Evolutionary conservation across 2,797 vertebrate species (phyloP).

Genomic region (Esox lucius): DNA sequence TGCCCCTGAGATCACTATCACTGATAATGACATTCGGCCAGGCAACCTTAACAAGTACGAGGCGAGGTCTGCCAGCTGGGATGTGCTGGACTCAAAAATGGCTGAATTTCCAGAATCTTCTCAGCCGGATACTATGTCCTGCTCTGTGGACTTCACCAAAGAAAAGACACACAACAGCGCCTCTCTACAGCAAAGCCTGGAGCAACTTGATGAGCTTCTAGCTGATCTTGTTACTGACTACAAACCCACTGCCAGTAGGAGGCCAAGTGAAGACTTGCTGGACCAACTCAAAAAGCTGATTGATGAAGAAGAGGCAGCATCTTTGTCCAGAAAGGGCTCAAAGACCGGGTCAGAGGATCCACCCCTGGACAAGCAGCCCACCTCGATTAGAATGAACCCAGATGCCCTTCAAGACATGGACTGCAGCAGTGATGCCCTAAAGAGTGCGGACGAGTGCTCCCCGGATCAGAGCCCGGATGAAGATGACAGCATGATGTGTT

Average conservation of each 20-base stretch:
- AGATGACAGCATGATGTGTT: conserved; percentile 97
- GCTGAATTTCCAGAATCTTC: conserved; percentile 52
- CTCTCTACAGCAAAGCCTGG: conserved; percentile 90
- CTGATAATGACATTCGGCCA: conserved; percentile 90
- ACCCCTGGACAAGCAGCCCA: conserved; percentile 86
- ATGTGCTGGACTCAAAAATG: conserved; percentile 78
- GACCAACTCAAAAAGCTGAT: conserved; percentile 90
- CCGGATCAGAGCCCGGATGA: conserved; percentile 93
- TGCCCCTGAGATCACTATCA: conserved; percentile 97
- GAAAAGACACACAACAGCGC: conserved; percentile 76
- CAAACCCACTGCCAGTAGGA: conserved; percentile 78
- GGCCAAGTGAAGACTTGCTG: conserved; percentile 80
- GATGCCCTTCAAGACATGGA: conserved; percentile 71
- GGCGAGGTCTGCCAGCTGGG: conserved; percentile 83
- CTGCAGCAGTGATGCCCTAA: conserved; percentile 72
- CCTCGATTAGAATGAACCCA: conserved; percentile 73
- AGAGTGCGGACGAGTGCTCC: conserved; percentile 82
- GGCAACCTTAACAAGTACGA: conserved; percentile 72
- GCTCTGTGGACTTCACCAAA: conserved; percentile 67
- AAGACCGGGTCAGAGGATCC: conserved; percentile 61
- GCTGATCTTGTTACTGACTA: conserved; percentile 96
- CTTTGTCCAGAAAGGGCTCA: conserved; percentile 71
- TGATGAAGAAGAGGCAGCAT: conserved; percentile 76
- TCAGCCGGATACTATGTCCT: conserved; percentile 57
- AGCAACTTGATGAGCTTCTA: conserved; percentile 94